Percentiles rank a stretch among this genome's conserved stretches.
Conservation (phyloP, 2,113 vertebrate genomes). For the Tychaedon coryphoeus region DNA sequence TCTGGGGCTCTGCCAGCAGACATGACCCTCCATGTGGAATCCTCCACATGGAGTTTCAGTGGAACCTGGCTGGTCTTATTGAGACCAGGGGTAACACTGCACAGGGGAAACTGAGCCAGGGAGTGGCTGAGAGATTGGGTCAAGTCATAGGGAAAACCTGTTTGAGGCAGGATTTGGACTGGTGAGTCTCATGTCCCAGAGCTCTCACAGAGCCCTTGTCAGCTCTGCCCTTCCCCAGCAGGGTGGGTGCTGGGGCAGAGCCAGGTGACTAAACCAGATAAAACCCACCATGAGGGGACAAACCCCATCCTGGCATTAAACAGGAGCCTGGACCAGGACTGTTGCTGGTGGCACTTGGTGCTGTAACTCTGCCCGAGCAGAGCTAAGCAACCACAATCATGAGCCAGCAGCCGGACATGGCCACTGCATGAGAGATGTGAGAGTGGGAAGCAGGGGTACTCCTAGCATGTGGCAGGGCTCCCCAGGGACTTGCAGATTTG, state of each 20-base stretch:
- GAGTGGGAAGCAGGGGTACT: neutral
- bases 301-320: neutral
- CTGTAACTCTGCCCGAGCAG: neutral
- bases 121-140: neutral
- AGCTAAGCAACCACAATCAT: neutral
- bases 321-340: neutral
- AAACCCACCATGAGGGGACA: neutral
- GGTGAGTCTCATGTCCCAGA: neutral
- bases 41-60: neutral
- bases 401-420: neutral
- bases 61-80: neutral
- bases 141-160: neutral
- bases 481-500: neutral
- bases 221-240: neutral
- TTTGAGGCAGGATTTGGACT: neutral
- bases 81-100: neutral
- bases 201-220: neutral
- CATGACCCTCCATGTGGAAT: neutral
- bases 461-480: neutral
- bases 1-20: neutral
- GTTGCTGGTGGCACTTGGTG: neutral
- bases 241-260: neutral
- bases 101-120: neutral
- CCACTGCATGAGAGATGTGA: neutral
- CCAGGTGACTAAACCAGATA: neutral